Conservation (phyloP, 2,113 vertebrate species). For the Barnardius zonarius region DNA sequence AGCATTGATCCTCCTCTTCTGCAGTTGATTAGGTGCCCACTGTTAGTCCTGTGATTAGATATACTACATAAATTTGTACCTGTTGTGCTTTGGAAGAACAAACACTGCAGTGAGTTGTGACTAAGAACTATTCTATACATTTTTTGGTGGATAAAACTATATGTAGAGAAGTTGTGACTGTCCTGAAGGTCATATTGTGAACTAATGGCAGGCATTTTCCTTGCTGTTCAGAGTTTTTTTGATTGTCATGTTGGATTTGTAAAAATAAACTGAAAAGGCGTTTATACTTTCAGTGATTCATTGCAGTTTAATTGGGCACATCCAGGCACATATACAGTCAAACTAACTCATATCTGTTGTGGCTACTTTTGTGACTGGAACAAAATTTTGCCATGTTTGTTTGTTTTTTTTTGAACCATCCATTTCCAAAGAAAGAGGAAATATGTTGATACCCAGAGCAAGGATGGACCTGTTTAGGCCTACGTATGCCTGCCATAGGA, state of each 20-base stretch:
- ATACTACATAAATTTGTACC: background rate
- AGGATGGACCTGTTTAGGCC: background rate
- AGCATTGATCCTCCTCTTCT: background rate
- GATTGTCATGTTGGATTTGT: background rate
- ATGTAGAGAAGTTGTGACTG: rapidly evolving
- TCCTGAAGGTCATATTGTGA: background rate
- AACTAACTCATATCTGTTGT: background rate
- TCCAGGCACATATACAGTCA: background rate
- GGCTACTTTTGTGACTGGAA: background rate
- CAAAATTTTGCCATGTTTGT: background rate
- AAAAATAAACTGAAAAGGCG: background rate
- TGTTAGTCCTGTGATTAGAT: background rate
- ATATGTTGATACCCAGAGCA: background rate
- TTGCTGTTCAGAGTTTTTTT: background rate
- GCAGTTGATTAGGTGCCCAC: background rate
- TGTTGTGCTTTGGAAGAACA: background rate
- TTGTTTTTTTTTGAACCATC: background rate
- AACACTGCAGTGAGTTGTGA: background rate
- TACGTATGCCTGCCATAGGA: no score
- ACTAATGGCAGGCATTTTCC: background rate
- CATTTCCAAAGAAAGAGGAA: background rate
- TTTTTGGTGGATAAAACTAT: background rate
- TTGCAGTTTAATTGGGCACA: background rate
- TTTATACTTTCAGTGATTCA: background rate
- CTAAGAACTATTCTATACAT: background rate